Conservation (phyloP, 2,888 invertebrate species). For the Blera fallax region DNA sequence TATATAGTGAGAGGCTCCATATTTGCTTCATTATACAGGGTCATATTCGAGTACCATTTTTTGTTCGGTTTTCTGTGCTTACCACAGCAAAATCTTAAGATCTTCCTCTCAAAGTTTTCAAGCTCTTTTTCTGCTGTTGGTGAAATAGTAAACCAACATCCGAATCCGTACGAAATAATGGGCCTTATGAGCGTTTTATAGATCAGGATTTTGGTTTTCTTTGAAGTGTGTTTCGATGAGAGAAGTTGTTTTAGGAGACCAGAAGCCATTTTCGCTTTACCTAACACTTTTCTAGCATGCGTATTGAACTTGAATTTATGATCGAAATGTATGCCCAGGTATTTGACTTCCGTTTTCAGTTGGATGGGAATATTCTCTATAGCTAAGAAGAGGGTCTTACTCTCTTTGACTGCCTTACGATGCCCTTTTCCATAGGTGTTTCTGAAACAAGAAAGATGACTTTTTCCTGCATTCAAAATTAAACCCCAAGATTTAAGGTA, state of each 20-base stretch:
- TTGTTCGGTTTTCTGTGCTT: background rate
- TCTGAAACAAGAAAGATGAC: background rate
- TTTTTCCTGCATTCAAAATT: background rate
- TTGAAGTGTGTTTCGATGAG: background rate
- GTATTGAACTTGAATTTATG: background rate
- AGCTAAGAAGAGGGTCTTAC: background rate
- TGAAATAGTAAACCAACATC: background rate
- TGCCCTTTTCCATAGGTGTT: background rate
- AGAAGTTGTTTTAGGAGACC: background rate
- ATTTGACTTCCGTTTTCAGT: background rate
- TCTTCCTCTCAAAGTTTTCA: background rate
- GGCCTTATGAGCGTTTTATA: conserved; percentile 3
- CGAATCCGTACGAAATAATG: background rate
- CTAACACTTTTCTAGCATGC: background rate
- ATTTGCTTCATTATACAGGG: background rate
- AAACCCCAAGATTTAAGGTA: background rate
- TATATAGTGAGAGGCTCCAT: background rate
- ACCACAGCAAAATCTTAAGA: background rate
- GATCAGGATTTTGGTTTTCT: background rate
- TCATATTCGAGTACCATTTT: conserved; percentile 5
- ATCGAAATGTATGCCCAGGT: background rate
- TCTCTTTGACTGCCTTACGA: background rate
- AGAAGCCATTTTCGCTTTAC: background rate
- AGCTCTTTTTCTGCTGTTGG: background rate
- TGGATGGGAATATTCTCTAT: background rate